Conservation (phyloP, 30 jellyfish, hydroid and myxozoan genomes). For the Sanderia malayensis region DNA sequence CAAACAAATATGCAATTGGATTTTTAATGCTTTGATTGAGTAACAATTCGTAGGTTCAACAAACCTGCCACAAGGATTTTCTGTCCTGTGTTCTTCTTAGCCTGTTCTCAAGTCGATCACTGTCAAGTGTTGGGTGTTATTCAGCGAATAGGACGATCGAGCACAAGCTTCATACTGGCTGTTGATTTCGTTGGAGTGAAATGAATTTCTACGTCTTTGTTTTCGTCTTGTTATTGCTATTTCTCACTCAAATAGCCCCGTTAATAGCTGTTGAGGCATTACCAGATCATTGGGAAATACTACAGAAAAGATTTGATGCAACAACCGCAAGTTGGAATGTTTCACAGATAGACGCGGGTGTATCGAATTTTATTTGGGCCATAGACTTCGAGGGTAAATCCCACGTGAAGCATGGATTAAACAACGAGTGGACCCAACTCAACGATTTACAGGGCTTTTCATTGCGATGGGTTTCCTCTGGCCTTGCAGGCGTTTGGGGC, state of each 20-base stretch:
- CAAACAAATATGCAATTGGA: not conserved
- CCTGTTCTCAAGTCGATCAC: no score
- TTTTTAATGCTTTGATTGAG: not conserved
- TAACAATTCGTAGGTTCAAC: not conserved
- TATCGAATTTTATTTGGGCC: conserved; percentile 60
- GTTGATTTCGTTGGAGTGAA: no score
- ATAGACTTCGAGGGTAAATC: conserved; percentile 53
- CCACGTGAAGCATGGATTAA: conserved; percentile 51
- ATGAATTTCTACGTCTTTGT: no score
- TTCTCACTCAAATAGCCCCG: no score
- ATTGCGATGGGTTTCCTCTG: conserved; percentile 75
- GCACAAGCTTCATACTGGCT: no score
- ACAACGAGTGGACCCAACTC: conserved; percentile 47
- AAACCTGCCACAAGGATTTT: no score
- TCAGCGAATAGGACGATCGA: no score
- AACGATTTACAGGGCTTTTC: conserved; percentile 11
- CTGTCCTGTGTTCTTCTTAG: no score
- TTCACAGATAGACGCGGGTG: conserved; percentile 65
- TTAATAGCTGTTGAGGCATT: conserved; percentile 1
- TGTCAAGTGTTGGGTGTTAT: no score
- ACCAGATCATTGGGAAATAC: conserved; percentile 32
- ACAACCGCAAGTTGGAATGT: not conserved
- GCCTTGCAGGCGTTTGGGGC: conserved; percentile 97
- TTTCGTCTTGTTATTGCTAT: no score
- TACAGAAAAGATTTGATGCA: conserved; percentile 1